Base-by-base conservation (phyloP, 2,113 vertebrate species). In the Crocuta crocuta region DNA sequence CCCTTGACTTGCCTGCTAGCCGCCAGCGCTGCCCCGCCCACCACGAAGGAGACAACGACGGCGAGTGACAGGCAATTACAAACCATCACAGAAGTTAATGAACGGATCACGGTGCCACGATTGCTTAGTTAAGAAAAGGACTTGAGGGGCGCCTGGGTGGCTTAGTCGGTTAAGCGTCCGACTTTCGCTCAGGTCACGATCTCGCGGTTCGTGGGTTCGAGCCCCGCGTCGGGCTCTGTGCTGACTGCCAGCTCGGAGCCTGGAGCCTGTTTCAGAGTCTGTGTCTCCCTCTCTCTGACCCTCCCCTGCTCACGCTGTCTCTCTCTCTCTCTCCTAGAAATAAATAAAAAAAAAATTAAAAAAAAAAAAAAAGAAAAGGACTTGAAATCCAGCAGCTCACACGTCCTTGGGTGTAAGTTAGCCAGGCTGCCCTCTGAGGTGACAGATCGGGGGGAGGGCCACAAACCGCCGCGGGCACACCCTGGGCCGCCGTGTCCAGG, bases 331-430 rank as follows among this genome's bases (percentile, higher is more conserved):
- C 39, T 39, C 3, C 39, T 39, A 39, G 39, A 39, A 39, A 39
- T 39, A 39, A 39, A 39, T 39, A 39, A 39, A 39, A 39, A 39
- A 39, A 39, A 35, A 35, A 35, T 35, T 35, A 35, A 35, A 39
- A 39, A 39, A 39, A 39, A 39, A 4, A 39, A 39, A 39, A 39
- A 26, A 31, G 39, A 71, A 35, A 61, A 50, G 66, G 48, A 48
- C 1, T 35, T 3, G 50, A 71, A 61, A 79, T 50, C 24, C 15
- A 5, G 86, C 5, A 71, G 19, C 48, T 83, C 28, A 2, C 15
- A 8, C 7, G 2, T 8, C 74, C 39, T 1, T 0, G 33, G 65
- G 8, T 1, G 58, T 11, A 4, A 24, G 66, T 43, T 10, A 33
- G 50, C 74, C 13, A 2, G 61, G 58, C 91, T 11, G 11, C 28